phyloP scores from a whole-genome alignment of 37 sponge, comb jelly and placozoan species.

The Halisarca cf. caerulea region DNA sequence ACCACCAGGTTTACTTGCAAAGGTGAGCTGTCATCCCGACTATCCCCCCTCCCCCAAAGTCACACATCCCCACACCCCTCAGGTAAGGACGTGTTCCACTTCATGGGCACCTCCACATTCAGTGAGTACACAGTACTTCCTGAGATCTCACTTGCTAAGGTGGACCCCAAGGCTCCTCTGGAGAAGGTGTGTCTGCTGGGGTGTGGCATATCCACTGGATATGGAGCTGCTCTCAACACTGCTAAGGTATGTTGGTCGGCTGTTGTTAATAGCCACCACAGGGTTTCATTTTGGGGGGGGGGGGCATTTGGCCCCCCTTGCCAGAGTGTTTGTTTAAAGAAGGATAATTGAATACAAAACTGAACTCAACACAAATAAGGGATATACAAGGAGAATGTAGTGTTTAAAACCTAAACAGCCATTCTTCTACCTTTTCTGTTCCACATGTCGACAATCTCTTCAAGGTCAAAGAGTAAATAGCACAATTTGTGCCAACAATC shows the following conservation, averaged over 20 bases:
- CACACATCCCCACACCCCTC: background rate
- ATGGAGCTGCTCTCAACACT: slow-evolving; percentile 92
- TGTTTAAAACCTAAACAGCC: too few relatives aligned
- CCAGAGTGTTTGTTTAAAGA: too few relatives aligned
- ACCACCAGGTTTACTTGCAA: slow-evolving; percentile 83
- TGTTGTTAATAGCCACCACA: slow-evolving; percentile 1
- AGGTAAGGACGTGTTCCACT: slow-evolving; percentile 74
- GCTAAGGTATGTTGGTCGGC: slow-evolving; percentile 47
- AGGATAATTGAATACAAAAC: too few relatives aligned
- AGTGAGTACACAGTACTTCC: slow-evolving; percentile 95
- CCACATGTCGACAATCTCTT: too few relatives aligned
- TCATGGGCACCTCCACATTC: slow-evolving; percentile 97
- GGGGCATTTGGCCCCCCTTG: too few relatives aligned
- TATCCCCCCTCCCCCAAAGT: too few relatives aligned
- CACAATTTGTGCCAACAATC: too few relatives aligned
- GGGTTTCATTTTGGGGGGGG: background rate
- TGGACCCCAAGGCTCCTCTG: slow-evolving; percentile 73
- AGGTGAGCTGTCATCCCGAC: background rate
- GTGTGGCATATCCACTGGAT: slow-evolving; percentile 95
- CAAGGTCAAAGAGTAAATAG: too few relatives aligned
- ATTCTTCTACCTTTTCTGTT: too few relatives aligned
- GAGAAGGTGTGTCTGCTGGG: slow-evolving; percentile 91
- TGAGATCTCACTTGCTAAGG: slow-evolving; percentile 90
- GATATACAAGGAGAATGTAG: too few relatives aligned
- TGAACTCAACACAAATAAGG: too few relatives aligned